Conservation (phyloP, 2,797 vertebrate species). For the Staurois parvus region DNA sequence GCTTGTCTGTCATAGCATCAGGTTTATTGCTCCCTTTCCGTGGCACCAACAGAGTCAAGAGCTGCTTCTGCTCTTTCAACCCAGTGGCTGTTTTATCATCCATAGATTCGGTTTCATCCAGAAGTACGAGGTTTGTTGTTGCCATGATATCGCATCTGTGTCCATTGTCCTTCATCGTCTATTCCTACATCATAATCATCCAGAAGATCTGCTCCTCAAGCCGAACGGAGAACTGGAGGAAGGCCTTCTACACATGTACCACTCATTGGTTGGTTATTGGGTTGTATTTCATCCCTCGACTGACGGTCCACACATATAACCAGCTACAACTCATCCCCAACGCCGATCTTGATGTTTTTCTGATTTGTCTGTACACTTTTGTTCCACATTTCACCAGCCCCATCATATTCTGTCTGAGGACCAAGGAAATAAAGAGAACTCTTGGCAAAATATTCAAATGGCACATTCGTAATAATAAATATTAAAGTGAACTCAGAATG, state of each 20-base stretch:
- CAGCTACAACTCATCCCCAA: conserved; percentile 12
- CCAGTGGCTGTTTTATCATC: conserved; percentile 21
- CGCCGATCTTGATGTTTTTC: conserved; percentile 32
- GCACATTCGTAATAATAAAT: neutral
- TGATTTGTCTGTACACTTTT: conserved; percentile 50
- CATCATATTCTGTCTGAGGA: conserved; percentile 51
- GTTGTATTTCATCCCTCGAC: conserved; percentile 37
- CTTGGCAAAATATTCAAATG: neutral
- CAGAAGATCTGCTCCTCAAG: neutral
- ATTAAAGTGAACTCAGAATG: neutral
- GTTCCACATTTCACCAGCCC: conserved; percentile 42
- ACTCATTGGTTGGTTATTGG: conserved; percentile 47
- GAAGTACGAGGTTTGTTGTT: neutral
- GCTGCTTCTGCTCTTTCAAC: conserved; percentile 18
- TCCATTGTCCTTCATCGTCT: conserved; percentile 40
- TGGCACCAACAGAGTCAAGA: conserved; percentile 40
- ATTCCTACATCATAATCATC: conserved; percentile 42
- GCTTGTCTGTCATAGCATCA: neutral
- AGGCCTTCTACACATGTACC: conserved; percentile 46
- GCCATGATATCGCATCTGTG: conserved; percentile 23
- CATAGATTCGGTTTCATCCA: neutral
- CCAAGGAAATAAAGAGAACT: conserved; percentile 40
- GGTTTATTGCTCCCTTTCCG: conserved; percentile 17
- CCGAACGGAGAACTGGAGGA: neutral
- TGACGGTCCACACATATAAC: conserved; percentile 20